phyloP scores from a whole-genome alignment of 2,888 invertebrate genomes.

The Tineola bisselliella region DNA sequence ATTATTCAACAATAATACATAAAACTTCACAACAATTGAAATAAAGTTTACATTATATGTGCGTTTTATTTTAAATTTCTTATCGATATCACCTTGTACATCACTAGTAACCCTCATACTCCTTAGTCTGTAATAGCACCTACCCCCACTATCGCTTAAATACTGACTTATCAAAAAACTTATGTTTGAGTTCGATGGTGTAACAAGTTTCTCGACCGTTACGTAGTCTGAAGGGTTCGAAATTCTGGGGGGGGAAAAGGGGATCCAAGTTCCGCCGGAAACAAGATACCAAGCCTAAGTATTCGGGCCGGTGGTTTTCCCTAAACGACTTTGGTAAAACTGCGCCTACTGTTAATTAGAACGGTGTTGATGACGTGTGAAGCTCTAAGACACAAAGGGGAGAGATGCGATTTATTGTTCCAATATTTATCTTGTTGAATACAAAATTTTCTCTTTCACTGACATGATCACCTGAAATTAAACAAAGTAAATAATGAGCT shows the following conservation, averaged over 20 bases:
- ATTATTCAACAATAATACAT: not conserved
- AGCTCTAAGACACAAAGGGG: not conserved
- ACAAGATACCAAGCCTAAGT: constrained; percentile 8
- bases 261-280: constrained; percentile 10
- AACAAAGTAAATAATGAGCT: not conserved
- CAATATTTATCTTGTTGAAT: not conserved
- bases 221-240: constrained; percentile 8
- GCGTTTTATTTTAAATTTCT: not conserved
- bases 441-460: not conserved
- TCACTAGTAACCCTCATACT: constrained; percentile 44
- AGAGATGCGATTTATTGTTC: not conserved
- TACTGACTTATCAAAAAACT: constrained; percentile 67
- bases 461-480: not conserved
- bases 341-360: constrained; percentile 11
- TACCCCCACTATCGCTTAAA: constrained; percentile 57
- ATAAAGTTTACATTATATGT: too few species aligned
- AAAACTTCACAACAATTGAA: not conserved
- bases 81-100: constrained; percentile 25
- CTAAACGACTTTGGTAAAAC: constrained; percentile 14
- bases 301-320: constrained; percentile 7
- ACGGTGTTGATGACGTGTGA: constrained; percentile 7
- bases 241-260: not conserved
- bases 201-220: constrained; percentile 27
- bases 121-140: constrained; percentile 54
- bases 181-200: constrained; percentile 58